These are phyloP conservation scores for Hoplostethus atlanticus DNA, from an alignment of 2,797 vertebrate genomes.

Conservation along the genomic window DNA sequence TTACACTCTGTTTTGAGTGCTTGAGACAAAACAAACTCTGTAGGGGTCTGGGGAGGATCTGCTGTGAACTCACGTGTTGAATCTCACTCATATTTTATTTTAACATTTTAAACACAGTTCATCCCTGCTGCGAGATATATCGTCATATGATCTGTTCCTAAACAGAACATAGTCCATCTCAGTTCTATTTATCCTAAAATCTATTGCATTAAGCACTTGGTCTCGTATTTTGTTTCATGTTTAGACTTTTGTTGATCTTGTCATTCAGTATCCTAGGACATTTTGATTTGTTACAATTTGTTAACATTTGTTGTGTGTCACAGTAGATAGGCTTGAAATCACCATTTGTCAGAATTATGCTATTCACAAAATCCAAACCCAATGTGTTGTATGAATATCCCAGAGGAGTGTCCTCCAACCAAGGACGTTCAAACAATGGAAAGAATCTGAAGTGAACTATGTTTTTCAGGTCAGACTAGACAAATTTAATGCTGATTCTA, in stretches of 20 bases:
- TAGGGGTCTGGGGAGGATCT: constrained; percentile 10
- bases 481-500: too few relatives aligned
- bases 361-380: too few relatives aligned
- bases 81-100: background rate
- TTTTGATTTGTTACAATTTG: background rate
- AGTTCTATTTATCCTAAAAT: constrained; percentile 7
- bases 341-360: background rate
- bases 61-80: constrained; percentile 11
- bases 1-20: constrained; percentile 27
- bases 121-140: constrained; percentile 10
- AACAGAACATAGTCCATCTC: constrained; percentile 10
- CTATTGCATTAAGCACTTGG: background rate
- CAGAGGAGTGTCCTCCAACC: background rate
- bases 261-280: background rate
- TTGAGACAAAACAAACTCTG: constrained; percentile 28
- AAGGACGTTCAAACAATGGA: background rate
- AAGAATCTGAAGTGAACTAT: background rate
- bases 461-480: too few relatives aligned
- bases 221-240: background rate
- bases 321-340: background rate
- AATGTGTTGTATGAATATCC: background rate
- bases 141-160: constrained; percentile 31
- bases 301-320: background rate
- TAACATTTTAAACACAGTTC: constrained; percentile 3
- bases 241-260: background rate